Evolutionary conservation across 2,888 invertebrate genomes (phyloP), one percentile per base, ranked within the genome.

Genomic region (Yponomeuta cagnagella): DNA sequence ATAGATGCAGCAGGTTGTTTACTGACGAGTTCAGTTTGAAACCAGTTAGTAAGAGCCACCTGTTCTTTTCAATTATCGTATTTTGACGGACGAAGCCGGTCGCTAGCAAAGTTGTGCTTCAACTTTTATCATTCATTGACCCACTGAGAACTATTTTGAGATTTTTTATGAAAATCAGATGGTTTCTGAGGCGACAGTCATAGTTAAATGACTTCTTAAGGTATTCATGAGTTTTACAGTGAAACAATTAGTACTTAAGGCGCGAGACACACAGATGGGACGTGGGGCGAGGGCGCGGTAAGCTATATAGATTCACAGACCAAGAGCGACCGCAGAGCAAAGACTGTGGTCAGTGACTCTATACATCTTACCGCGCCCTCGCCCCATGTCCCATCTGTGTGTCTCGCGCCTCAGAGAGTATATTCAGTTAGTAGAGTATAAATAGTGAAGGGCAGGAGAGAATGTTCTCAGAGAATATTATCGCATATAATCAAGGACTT

Each of bases 41-140:
- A 64, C 31, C 31, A 23, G 64, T 30, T 12, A 31, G 30, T 65
- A 10, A 65, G 65, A 33, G 33, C 33, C 65, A 65, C 10, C 30
- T 5, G 52, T 58, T 58, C 15, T 58, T 15, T 58, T 58, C 52
- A 58, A 58, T 58, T 58, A 58, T 58, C 15, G 52, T 15, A 58
- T 58, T 58, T 58, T 58, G 52, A 58, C 52, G 52, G 52, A 12
- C 52, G 15, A 15, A 12, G 52, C 52, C 12, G 15, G 52, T 31
- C 33, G 65, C 65, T 64, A 30, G 65, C 31, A 65, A 12, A 65
- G 23, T 65, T 65, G 65, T 33, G 65, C 65, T 65, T 65, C 65
- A 30, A 65, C 65, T 65, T 65, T 65, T 65, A 30, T 65, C 65
- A 65, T 30, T 65, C 31, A 31, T 30, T 65, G 65, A 65, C 65